These are phyloP conservation scores for Andricus quercusramuli DNA, from an alignment of 2,888 invertebrate species.

Conservation along the genomic window DNA sequence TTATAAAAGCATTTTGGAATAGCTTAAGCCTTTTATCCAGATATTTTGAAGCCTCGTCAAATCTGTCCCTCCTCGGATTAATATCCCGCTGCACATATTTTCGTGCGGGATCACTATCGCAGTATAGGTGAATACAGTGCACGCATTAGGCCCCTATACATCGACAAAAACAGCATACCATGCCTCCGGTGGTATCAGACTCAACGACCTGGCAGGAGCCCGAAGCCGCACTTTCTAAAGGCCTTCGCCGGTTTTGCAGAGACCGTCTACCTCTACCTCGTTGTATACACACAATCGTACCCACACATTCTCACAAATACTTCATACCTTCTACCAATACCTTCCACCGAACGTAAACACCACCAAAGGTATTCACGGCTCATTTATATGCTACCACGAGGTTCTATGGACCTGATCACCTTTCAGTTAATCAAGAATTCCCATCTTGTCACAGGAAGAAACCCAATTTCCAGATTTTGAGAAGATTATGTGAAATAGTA, in stretches of 20 bases:
- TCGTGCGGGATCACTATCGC: slow-evolving; percentile 8
- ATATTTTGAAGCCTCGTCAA: not conserved
- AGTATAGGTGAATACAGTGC: slow-evolving; percentile 38
- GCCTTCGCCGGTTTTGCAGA: slow-evolving; percentile 70
- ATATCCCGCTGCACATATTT: slow-evolving; percentile 20
- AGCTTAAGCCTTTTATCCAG: not conserved
- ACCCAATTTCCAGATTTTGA: not conserved
- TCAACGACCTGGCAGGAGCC: slow-evolving; percentile 68
- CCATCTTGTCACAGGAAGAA: slow-evolving; percentile 16
- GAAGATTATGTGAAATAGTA: slow-evolving; percentile 2
- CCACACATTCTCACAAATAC: slow-evolving; percentile 34
- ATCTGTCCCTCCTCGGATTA: slow-evolving; percentile 1
- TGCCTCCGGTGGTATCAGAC: slow-evolving; percentile 67
- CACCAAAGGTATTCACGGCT: slow-evolving; percentile 24
- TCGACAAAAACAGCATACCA: slow-evolving; percentile 59
- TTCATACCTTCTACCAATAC: slow-evolving; percentile 11
- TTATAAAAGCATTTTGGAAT: not conserved
- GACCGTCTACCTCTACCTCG: slow-evolving; percentile 51
- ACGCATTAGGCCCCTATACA: slow-evolving; percentile 50
- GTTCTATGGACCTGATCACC: slow-evolving; percentile 10
- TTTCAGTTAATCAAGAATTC: slow-evolving; percentile 30
- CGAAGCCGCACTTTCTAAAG: slow-evolving; percentile 74
- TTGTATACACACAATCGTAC: slow-evolving; percentile 49
- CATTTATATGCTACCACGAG: not conserved
- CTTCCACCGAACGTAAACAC: slow-evolving; percentile 15